Evolutionary conservation across 2,797 vertebrate species (phyloP).

Genomic region (Acrocephalus scirpaceus): DNA sequence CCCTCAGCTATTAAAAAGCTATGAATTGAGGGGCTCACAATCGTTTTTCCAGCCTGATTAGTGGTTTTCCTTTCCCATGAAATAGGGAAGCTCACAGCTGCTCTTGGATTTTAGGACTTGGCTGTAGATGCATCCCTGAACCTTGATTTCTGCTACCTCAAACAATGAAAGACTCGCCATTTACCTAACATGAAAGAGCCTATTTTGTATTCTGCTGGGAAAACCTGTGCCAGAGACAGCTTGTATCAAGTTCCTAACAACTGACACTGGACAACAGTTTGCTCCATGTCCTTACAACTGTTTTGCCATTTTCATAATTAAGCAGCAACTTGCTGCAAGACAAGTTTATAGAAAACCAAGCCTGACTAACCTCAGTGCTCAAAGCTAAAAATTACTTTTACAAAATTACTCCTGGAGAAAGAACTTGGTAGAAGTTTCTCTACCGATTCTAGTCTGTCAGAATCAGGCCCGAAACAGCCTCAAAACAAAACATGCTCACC

Average conservation of each 20-base stretch:
- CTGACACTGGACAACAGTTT: not conserved
- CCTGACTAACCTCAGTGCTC: not conserved
- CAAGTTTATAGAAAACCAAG: not conserved
- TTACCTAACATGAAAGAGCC: not conserved
- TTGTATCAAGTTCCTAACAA: not conserved
- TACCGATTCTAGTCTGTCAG: not conserved
- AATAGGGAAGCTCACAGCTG: not conserved
- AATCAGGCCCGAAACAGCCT: not conserved
- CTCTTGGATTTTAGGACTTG: not conserved
- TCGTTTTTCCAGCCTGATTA: not conserved
- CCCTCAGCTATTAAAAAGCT: not conserved
- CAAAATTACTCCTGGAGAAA: not conserved
- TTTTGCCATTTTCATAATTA: not conserved
- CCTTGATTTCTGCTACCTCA: not conserved
- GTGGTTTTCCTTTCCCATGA: not conserved
- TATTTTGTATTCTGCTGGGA: not conserved
- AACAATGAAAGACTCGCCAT: not conserved
- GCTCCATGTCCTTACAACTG: not conserved
- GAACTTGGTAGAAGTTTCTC: not conserved
- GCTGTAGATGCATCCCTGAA: not conserved
- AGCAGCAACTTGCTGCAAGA: not conserved
- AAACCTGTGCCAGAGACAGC: not conserved
- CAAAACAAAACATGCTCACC: not conserved
- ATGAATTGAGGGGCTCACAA: not conserved
- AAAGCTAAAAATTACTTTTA: not conserved